Percentiles rank a stretch among this genome's conserved stretches.
Evolutionary conservation across 2,113 vertebrate genomes (phyloP).

Genomic region (Crotalus tigris): DNA sequence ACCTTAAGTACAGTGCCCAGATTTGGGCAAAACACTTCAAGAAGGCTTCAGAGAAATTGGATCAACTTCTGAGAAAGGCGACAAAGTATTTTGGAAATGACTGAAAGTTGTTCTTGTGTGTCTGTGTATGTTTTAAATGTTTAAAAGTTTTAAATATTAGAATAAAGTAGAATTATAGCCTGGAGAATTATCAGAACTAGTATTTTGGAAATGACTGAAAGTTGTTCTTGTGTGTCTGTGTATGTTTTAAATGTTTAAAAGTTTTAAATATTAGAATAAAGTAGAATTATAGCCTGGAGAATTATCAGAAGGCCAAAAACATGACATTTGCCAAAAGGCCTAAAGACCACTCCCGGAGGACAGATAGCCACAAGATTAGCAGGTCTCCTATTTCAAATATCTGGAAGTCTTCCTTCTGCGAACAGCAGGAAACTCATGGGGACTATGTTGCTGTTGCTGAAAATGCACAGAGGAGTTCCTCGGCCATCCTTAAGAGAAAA

Average conservation of each 20-base stretch:
- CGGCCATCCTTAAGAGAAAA: not conserved
- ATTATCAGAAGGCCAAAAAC: not conserved
- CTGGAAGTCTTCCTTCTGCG: not conserved
- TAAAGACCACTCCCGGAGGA: not conserved
- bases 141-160: not conserved
- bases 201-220: not conserved
- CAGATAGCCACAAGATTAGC: not conserved
- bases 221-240: not conserved
- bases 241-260: not conserved
- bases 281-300: not conserved
- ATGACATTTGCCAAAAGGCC: not conserved
- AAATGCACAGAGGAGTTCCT: not conserved
- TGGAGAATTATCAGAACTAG: not conserved
- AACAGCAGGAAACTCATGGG: not conserved
- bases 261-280: not conserved
- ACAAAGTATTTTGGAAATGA: not conserved
- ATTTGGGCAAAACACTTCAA: not conserved
- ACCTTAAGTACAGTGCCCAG: not conserved
- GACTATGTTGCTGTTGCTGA: not conserved
- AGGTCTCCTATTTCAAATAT: not conserved
- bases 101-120: not conserved
- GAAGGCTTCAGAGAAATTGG: not conserved
- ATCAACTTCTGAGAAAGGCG: not conserved
- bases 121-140: not conserved
- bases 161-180: not conserved